Conservation (phyloP, 2,888 invertebrate genomes). For the Nomada fabriciana region DNA sequence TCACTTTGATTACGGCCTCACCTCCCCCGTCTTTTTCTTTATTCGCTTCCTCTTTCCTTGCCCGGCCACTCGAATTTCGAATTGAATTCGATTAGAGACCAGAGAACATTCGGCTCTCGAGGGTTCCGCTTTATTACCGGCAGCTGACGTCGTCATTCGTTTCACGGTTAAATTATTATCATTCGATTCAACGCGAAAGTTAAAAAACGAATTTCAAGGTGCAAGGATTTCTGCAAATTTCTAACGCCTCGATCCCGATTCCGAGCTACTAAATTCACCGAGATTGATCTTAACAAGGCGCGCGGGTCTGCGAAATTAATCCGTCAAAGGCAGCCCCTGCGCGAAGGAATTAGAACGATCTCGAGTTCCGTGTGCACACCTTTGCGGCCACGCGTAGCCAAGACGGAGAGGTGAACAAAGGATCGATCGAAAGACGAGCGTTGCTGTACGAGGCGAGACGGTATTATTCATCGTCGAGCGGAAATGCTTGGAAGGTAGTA, state of each 20-base stretch:
- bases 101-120: conserved; percentile 6
- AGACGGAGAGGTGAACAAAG: conserved; percentile 51
- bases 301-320: neutral
- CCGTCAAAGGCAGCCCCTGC: neutral
- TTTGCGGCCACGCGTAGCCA: conserved; percentile 41
- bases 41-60: conserved; percentile 15
- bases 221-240: neutral
- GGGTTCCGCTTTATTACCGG: conserved; percentile 21
- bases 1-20: conserved; percentile 76
- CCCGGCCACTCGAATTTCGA: conserved; percentile 26
- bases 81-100: conserved; percentile 55
- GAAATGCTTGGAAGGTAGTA: conserved; percentile 77
- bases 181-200: too few relatives aligned
- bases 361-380: conserved; percentile 34
- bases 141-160: conserved; percentile 2
- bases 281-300: neutral
- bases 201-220: neutral
- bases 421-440: conserved; percentile 71
- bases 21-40: conserved; percentile 37
- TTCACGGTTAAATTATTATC: neutral
- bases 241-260: neutral
- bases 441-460: conserved; percentile 72
- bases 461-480: conserved; percentile 73
- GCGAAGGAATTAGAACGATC: conserved; percentile 32
- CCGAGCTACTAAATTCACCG: neutral